These are phyloP conservation scores for Mola mola DNA, from an alignment of 2,113 vertebrate species.

Conservation along the genomic window DNA sequence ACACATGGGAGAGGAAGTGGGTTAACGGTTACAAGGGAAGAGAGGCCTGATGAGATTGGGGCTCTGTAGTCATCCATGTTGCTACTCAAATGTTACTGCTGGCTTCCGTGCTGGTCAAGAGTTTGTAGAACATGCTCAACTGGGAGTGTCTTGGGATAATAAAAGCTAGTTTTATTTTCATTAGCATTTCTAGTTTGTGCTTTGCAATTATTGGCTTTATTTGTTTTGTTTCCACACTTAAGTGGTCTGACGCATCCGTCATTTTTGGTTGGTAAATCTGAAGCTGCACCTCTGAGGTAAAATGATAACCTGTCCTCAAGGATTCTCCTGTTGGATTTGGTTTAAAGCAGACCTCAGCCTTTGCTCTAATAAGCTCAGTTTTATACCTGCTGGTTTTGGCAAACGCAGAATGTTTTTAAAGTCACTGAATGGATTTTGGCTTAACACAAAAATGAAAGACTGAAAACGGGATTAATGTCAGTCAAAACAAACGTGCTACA, in stretches of 20 bases:
- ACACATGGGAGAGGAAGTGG: slow-evolving; percentile 71
- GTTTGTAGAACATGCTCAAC: slow-evolving; percentile 32
- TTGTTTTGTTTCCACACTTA: no score
- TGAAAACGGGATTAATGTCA: slow-evolving; percentile 19
- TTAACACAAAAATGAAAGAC: slow-evolving; percentile 7
- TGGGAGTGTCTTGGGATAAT: no score
- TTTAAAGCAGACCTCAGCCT: background rate
- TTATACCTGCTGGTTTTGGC: slow-evolving; percentile 20
- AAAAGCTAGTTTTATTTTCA: no score
- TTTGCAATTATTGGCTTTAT: background rate
- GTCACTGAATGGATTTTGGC: background rate
- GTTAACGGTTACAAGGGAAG: slow-evolving; percentile 65
- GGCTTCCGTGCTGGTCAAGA: slow-evolving; percentile 16
- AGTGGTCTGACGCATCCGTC: background rate
- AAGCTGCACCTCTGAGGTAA: background rate
- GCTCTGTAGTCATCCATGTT: slow-evolving; percentile 38
- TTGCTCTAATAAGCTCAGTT: slow-evolving; percentile 4
- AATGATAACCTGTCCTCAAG: background rate
- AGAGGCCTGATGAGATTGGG: slow-evolving; percentile 51
- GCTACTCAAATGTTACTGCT: slow-evolving; percentile 48
- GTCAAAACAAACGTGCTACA: slow-evolving; percentile 34
- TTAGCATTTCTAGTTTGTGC: background rate
- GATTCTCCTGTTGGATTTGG: background rate
- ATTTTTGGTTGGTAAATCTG: slow-evolving; percentile 2
- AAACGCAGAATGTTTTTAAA: background rate